Percentiles rank a stretch among this genome's conserved stretches.
These are phyloP conservation scores for Cryptomyrus ogoouensis DNA, from an alignment of 2,113 vertebrate genomes.

Conservation along the genomic window DNA sequence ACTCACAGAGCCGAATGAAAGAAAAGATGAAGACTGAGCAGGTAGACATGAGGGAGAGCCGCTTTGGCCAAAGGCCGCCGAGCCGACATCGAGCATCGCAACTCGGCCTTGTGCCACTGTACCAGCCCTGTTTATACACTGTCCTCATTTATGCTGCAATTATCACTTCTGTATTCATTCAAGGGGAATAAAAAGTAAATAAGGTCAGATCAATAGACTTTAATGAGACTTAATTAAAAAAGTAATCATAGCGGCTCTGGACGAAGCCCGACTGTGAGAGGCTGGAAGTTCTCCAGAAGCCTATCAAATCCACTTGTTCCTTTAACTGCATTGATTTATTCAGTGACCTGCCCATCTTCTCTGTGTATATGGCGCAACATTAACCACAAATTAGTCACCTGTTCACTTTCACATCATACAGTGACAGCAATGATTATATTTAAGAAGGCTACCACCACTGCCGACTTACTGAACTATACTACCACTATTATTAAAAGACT, in stretches of 20 bases:
- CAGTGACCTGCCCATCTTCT: neutral
- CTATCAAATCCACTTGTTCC: constrained; percentile 19
- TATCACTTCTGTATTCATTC: neutral
- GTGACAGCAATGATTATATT: neutral
- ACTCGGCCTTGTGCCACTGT: neutral
- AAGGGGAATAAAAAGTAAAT: neutral
- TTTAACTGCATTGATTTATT: constrained; percentile 15
- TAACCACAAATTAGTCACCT: constrained; percentile 24
- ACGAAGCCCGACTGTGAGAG: neutral
- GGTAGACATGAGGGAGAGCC: neutral
- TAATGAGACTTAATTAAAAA: constrained; percentile 22
- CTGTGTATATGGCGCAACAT: neutral
- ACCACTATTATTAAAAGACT: neutral
- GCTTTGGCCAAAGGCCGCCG: neutral
- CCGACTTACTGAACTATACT: neutral
- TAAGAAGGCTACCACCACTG: neutral
- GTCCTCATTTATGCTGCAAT: neutral
- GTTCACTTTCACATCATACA: neutral
- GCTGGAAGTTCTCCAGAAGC: constrained; percentile 17
- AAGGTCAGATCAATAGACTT: constrained; percentile 7
- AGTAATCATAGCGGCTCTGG: constrained; percentile 9
- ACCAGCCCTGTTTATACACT: neutral
- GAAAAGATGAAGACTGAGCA: neutral
- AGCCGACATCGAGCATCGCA: neutral
- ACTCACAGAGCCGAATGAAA: neutral